These are phyloP conservation scores for Sicus ferrugineus DNA, from an alignment of 2,888 invertebrate species.

Conservation along the genomic window DNA sequence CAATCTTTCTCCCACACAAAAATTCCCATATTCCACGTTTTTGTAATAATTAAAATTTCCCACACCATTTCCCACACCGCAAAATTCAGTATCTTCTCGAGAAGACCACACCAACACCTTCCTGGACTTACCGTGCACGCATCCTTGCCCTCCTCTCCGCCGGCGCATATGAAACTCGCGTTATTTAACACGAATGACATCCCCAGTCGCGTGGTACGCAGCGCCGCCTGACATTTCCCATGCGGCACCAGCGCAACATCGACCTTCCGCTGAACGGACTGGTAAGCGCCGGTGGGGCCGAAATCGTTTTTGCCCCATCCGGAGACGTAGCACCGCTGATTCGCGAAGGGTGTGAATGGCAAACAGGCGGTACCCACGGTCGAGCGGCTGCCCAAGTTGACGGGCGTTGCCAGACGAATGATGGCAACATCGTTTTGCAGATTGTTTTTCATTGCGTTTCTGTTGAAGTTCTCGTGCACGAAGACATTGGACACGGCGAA, in stretches of 20 bases:
- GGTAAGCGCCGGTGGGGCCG: slow-evolving; percentile 60
- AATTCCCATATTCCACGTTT: no score
- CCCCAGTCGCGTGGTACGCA: slow-evolving; percentile 74
- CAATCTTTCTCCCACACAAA: no score
- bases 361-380: slow-evolving; percentile 73
- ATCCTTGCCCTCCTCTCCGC: slow-evolving; percentile 79
- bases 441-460: no score
- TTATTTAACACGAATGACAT: slow-evolving; percentile 70
- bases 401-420: slow-evolving; percentile 71
- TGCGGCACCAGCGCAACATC: slow-evolving; percentile 76
- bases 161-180: slow-evolving; percentile 79
- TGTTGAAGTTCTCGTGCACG: slow-evolving; percentile 73
- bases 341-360: slow-evolving; percentile 63
- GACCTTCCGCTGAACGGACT: slow-evolving; percentile 77
- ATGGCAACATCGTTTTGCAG: slow-evolving; percentile 85
- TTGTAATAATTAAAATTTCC: no score
- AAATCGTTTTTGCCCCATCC: slow-evolving; percentile 91
- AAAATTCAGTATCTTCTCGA: slow-evolving; percentile 1
- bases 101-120: background rate
- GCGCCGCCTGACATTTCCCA: slow-evolving; percentile 71
- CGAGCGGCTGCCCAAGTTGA: slow-evolving; percentile 67
- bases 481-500: slow-evolving; percentile 69
- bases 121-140: slow-evolving; percentile 74
- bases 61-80: no score
- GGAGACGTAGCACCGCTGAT: slow-evolving; percentile 71